Conservation (phyloP, 2,888 invertebrate genomes). For the Prosopocoilus inquinatus region DNA sequence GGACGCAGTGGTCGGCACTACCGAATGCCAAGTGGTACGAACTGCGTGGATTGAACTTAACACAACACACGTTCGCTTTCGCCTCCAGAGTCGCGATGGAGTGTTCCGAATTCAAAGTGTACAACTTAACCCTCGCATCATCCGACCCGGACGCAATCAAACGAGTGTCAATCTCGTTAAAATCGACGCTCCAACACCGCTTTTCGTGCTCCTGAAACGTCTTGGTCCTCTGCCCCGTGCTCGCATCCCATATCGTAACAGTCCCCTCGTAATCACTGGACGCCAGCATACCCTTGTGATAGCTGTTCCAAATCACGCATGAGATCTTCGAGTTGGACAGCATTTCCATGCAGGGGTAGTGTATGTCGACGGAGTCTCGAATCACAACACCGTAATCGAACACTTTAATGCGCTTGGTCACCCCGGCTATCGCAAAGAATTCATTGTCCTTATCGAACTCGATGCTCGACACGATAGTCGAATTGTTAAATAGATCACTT, state of each 20-base stretch:
- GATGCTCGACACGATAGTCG: constrained; percentile 85
- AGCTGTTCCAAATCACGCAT: constrained; percentile 92
- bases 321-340: constrained; percentile 90
- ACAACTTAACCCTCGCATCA: constrained; percentile 89
- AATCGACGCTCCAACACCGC: constrained; percentile 94
- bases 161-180: constrained; percentile 86
- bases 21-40: constrained; percentile 90
- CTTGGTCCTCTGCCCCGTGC: constrained; percentile 70
- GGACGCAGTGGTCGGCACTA: constrained; percentile 95
- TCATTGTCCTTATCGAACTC: constrained; percentile 96
- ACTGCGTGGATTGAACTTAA: constrained; percentile 83
- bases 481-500: constrained; percentile 83
- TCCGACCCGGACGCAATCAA: constrained; percentile 90
- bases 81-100: constrained; percentile 87
- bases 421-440: constrained; percentile 93
- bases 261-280: constrained; percentile 94
- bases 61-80: constrained; percentile 94
- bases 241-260: constrained; percentile 90
- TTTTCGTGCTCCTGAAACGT: constrained; percentile 90
- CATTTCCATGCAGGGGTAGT: constrained; percentile 92
- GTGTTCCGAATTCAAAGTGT: constrained; percentile 84
- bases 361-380: constrained; percentile 82
- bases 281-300: constrained; percentile 75
- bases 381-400: constrained; percentile 87
- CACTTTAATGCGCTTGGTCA: constrained; percentile 90